Percentiles rank a stretch among this genome's conserved stretches.
These are phyloP conservation scores for Emmelina monodactyla DNA, from an alignment of 2,888 invertebrate species.

Conservation along the genomic window DNA sequence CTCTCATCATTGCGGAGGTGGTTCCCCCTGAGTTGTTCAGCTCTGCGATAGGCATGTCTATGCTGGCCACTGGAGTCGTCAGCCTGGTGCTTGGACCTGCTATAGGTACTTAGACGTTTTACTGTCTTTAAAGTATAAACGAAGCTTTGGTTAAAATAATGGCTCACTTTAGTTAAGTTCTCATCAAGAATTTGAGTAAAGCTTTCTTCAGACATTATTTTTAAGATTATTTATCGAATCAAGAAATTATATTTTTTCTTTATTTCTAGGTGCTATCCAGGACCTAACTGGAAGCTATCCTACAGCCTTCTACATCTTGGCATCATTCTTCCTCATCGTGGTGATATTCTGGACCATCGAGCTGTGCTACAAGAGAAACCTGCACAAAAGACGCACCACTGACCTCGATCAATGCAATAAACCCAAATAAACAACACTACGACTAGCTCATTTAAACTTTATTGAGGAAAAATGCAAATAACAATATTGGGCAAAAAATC, in stretches of 20 bases:
- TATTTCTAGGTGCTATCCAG: constrained; percentile 60
- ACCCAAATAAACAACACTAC: no score
- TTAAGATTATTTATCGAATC: neutral
- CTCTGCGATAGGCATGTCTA: constrained; percentile 66
- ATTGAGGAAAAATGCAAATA: no score
- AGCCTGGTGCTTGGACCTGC: constrained; percentile 60
- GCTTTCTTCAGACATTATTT: neutral
- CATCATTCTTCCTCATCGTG: constrained; percentile 34
- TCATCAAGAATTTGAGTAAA: no score
- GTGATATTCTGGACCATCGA: constrained; percentile 41
- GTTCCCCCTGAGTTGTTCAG: constrained; percentile 62
- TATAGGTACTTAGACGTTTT: constrained; percentile 44
- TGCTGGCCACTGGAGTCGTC: constrained; percentile 59
- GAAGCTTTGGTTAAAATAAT: neutral
- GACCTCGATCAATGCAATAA: no score
- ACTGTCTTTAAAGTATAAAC: neutral
- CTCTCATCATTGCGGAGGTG: constrained; percentile 66
- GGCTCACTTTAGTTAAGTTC: no score
- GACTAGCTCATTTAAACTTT: no score
- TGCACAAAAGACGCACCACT: constrained; percentile 28
- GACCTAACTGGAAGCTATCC: constrained; percentile 64
- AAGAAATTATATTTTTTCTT: neutral
- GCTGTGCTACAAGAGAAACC: constrained; percentile 35
- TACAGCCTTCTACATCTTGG: constrained; percentile 63
- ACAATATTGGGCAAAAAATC: no score